Evolutionary conservation across 2,888 invertebrate species (phyloP).

Genomic region (Melipona bicolor): DNA sequence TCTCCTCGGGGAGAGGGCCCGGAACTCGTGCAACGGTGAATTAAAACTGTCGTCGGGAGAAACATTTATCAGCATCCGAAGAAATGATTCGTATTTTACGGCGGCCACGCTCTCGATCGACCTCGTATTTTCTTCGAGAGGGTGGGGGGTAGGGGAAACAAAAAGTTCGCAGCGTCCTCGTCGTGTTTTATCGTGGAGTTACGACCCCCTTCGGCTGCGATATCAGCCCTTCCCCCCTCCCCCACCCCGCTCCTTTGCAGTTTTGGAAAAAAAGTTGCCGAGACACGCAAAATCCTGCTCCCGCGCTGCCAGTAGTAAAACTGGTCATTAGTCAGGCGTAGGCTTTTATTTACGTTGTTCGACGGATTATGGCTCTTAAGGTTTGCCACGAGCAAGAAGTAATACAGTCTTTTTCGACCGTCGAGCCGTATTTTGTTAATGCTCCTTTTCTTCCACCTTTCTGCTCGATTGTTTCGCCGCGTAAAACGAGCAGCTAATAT

Average conservation of each 20-base stretch:
- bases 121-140: not conserved
- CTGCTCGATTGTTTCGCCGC: not conserved
- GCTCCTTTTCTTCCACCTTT: not conserved
- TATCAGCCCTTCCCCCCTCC: not conserved
- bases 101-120: constrained; percentile 18
- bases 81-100: constrained; percentile 20
- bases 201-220: not conserved
- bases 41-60: constrained; percentile 28
- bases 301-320: constrained; percentile 6
- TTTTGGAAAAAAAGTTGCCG: not conserved
- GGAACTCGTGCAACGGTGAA: not conserved
- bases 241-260: no score
- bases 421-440: not conserved
- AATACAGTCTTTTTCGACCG: not conserved
- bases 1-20: not conserved
- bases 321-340: constrained; percentile 13
- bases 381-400: not conserved
- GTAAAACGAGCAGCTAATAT: constrained; percentile 45
- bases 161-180: constrained; percentile 6
- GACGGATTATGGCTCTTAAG: not conserved
- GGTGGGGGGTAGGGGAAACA: not conserved
- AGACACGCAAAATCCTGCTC: not conserved
- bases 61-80: constrained; percentile 13
- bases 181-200: constrained; percentile 15
- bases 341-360: not conserved